Evolutionary conservation across 1,140 invertebrate species (phyloP), one percentile per base, ranked within the genome.

Genomic region (Aphis craccivora): DNA sequence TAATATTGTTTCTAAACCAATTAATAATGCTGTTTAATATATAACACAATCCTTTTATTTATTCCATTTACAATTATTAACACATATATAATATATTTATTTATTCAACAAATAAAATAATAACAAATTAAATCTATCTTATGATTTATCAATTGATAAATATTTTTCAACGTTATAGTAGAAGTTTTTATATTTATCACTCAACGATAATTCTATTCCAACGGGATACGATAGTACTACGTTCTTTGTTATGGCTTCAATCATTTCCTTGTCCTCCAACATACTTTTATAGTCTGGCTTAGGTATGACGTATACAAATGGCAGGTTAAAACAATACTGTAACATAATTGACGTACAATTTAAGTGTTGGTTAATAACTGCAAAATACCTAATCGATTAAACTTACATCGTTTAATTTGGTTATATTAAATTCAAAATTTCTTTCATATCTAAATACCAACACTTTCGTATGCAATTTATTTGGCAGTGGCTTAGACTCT

Each of bases 401-500:
- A 91, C 90, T 51, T 83, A 83, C 90, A 7, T 91, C 43, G 5
- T 48, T 83, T 18, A 91, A 83, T 30, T n/a, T 25, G 23, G 25
- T 18, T 45, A 1, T 40, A 43, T 51, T 11, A 5, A 30, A 43
- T 20, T 84, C 48, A 25, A 30, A 55, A 0, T 14, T 18, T 7
- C 48, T 43, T 84, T 86, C 35, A 22, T 53, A 86, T 40, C 14
- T 93, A 43, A 86, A 55, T 22, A 86, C 5, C 3, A 51, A 51
- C 5, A 93, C 48, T 43, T 37, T 93, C 5, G 76, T 55, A 11
- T 25, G 48, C 48, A 93, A 55, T 43, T 55, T 93, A 43, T 93
- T 84, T 25, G 45, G 7, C 1, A 37, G 23, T 0, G 67, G 67
- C 2, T 37, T 43, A 0, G 48, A 40, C 22, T 86, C 48, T 20